Percentiles rank a stretch among this genome's conserved stretches.
Evolutionary conservation across 2,797 vertebrate genomes (phyloP).

Genomic region (Sebastes baramenuke): DNA sequence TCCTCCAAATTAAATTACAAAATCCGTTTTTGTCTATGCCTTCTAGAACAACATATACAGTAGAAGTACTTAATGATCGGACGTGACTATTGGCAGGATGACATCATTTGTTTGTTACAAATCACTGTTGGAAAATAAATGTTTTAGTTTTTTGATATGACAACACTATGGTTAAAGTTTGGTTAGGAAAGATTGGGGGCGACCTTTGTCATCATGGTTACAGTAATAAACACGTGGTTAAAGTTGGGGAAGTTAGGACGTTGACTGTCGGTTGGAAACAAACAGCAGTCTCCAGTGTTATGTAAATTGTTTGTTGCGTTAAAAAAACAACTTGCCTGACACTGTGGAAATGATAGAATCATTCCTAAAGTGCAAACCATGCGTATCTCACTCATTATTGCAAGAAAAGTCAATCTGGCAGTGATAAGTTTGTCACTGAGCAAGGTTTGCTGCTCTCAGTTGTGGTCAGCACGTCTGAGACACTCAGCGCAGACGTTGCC

Average conservation of each 20-base stretch:
- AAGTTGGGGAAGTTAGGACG: not conserved
- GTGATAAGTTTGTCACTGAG: not conserved
- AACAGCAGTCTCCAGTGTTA: not conserved
- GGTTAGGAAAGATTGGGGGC: too few relatives aligned
- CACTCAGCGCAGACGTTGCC: conserved; percentile 33
- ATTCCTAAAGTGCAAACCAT: not conserved
- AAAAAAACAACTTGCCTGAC: not conserved
- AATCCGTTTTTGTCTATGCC: too few relatives aligned
- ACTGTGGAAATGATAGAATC: not conserved
- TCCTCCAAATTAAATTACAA: too few relatives aligned
- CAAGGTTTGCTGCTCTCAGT: not conserved
- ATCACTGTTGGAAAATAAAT: not conserved
- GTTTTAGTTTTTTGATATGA: too few relatives aligned
- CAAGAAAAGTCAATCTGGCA: not conserved
- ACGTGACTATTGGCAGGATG: not conserved
- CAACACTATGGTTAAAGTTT: too few relatives aligned
- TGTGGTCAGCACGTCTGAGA: conserved; percentile 19
- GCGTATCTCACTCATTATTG: not conserved
- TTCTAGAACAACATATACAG: not conserved
- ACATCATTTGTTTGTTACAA: too few relatives aligned
- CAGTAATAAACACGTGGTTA: not conserved
- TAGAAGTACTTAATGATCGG: rapidly evolving
- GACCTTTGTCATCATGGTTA: not conserved
- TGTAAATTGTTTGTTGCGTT: not conserved
- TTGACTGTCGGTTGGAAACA: not conserved